Base-by-base conservation (phyloP, 92 coral and sea anemone species). In the Epizoanthus illoricatus region DNA sequence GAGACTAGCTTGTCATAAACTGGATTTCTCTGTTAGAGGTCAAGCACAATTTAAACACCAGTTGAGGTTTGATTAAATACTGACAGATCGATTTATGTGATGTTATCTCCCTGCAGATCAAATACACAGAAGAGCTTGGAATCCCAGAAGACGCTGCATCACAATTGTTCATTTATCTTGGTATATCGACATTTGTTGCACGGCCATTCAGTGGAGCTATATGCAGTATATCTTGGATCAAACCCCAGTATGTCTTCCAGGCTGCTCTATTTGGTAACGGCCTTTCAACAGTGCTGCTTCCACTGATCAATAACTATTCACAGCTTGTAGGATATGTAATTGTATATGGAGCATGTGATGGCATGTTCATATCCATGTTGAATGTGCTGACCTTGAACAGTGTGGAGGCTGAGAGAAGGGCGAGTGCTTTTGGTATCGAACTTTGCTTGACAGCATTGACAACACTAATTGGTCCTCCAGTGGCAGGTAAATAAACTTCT, bases 121-220 rank as follows among this genome's bases (percentile, higher is more conserved):
- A 86, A 58, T 85, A 89, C 73, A 61, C 92, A 28, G 84, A 89
- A 56, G 95, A 81, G 47, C 84, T 86, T 47, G 86, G 84, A 3
- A 74, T 89, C 5, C 76, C 90, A 57, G 81, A 88, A 15, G 86
- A 80, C 15, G 71, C 88, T 5, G 90, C 96, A 7, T 87, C 96
- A 56, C 76, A 67, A 80, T 85, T 92, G 36, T 89, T 89, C 54
- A 85, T 92, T 64, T 92, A 86, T 57, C 85, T 87, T 60, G 96
- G 96, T 57, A 81, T 89, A 8, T 55, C 89, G 4, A 84, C 91
- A 36, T 89, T 92, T 52, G 7, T 89, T n/a, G 92, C 86, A 24
- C 87, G 92, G 18, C 68, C 90, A 21, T 68, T 87, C 40, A 72
- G 87, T 9, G 96, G 96, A 21, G 41, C 85, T 21, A 17, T 92